Evolutionary conservation across 2,797 vertebrate genomes (phyloP), one percentile per base, ranked within the genome.

Genomic region (Phyllotis vaccarum): DNA sequence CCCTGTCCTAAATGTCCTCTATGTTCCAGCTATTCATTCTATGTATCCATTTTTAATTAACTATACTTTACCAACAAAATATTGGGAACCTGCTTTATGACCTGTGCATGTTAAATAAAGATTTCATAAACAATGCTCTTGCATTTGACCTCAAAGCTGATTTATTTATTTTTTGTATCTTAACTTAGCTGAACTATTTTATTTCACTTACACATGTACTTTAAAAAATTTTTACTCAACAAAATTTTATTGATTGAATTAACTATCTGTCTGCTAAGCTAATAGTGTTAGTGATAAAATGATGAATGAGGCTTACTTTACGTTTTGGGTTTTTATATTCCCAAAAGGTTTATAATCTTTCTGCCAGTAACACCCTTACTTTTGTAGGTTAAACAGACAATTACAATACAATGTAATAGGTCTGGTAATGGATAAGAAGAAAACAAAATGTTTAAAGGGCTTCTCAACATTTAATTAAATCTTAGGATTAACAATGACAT

Each of bases 1-100:
- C 66, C 12, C n/a, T 82, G 68, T 49, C 78, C 46, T 64, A 6
- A 89, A 89, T 54, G 60, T 89, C 34, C n/a, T 46, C 56, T 62
- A n/a, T n/a, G 19, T 21, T 64, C 54, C 6, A 43, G 54, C n/a
- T 75, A 19, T 64, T 60, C 8, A 60, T 49, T 60, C 40, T 62
- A 60, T 62, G 46, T 92, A 85, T 56, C 66, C 4, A 34, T 88
- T 94, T 86, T 75, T 58, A 16, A 89, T 91, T 81, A 91, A 62
- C 40, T 22, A 76, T 31, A 37, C 34, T 89, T 93, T 80, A 79
- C 13, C 76, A 78, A 46, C 40, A 81, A 81, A 6, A 86, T n/a
- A 85, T 70, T 43, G 8, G 49, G 62, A 52, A 58, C 0, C 72
- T 72, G 43, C 0, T 29, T 49, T 86, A 81, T 93, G 54, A 82